Base-by-base conservation (phyloP, 2,797 vertebrate species). In the Pseudochirops corinnae region DNA sequence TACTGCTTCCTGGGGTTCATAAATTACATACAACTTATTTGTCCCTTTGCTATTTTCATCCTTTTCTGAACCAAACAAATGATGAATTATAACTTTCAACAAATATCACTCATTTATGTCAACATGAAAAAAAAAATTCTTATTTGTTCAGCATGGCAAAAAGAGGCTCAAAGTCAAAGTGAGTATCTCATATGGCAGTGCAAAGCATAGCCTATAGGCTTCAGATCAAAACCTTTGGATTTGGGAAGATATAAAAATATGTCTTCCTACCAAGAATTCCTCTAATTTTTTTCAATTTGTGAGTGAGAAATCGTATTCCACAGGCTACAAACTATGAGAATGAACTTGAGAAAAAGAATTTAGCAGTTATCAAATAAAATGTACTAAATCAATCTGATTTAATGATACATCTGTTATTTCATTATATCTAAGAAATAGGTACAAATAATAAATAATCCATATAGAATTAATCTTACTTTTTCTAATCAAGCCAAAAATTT, bases 21-120 rank as follows among this genome's bases (percentile, higher is more conserved):
- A 74, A 74, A 74, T 10, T 7, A 9, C 24, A 21, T 46, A 33
- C 1, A 0, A 39, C 74, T 46, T 46, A 46, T 9, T 46, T 82
- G n/a, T 10, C 39, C 7, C 31, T 46, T 82, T 82, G 24, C n/a
- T 82, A 82, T 82, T 82, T 82, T 46, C 74, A 26, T 82, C 39
- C 74, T 46, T 67, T 74, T 74, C n/a, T 39, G 62, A 67, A 67
- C 67, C 67, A 74, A 74, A 82, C 67, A 74, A 74, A 82, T 82
- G 21, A 46, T 46, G 21, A 46, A 6, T 82, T 82, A 10, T 46
- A 46, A 21, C 4, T 82, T 82, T 46, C 39, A 46, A 82, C 21
- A 82, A 82, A 82, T 13, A 46, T 74, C 62, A 82, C 39, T 26
- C 28, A 82, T 82, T 82, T 46, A 21, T 82, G 7, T 39, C 39